Evolutionary conservation across 2,888 invertebrate species (phyloP).

Genomic region (Leptinotarsa juncta): DNA sequence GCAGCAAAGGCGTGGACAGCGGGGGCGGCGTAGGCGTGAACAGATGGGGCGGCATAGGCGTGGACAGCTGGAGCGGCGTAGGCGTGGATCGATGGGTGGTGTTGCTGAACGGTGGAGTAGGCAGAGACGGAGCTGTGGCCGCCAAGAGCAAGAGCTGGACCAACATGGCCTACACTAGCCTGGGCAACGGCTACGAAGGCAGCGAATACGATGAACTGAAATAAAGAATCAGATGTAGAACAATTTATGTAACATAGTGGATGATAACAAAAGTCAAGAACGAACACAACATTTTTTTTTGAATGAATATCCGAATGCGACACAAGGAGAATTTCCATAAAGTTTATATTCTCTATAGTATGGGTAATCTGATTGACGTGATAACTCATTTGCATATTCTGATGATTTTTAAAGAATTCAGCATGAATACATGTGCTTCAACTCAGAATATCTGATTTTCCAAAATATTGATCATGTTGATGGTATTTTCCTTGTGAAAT

Average conservation of each 20-base stretch:
- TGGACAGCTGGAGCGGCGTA: conserved; percentile 40
- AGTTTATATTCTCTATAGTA: no score
- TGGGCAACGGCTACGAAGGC: conserved; percentile 47
- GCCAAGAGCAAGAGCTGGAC: conserved; percentile 25
- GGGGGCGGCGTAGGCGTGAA: conserved; percentile 14
- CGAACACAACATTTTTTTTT: no score
- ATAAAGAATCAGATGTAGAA: conserved; percentile 3
- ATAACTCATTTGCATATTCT: no score
- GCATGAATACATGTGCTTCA: no score
- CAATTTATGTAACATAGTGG: neutral
- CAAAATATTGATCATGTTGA: no score
- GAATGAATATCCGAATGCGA: no score
- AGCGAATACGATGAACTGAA: conserved; percentile 45
- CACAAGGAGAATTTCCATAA: no score
- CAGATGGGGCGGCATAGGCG: conserved; percentile 31
- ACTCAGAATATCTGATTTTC: no score
- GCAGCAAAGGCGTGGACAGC: conserved; percentile 37
- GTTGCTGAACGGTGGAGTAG: conserved; percentile 39
- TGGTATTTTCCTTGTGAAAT: no score
- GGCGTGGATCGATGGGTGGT: conserved; percentile 28
- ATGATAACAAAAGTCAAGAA: no score
- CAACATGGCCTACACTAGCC: conserved; percentile 39
- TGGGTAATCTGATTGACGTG: no score
- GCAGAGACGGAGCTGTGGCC: conserved; percentile 34
- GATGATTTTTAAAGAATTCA: no score